These are phyloP conservation scores for Dryocosmus kuriphilus DNA, from an alignment of 2,888 invertebrate species.

Conservation along the genomic window DNA sequence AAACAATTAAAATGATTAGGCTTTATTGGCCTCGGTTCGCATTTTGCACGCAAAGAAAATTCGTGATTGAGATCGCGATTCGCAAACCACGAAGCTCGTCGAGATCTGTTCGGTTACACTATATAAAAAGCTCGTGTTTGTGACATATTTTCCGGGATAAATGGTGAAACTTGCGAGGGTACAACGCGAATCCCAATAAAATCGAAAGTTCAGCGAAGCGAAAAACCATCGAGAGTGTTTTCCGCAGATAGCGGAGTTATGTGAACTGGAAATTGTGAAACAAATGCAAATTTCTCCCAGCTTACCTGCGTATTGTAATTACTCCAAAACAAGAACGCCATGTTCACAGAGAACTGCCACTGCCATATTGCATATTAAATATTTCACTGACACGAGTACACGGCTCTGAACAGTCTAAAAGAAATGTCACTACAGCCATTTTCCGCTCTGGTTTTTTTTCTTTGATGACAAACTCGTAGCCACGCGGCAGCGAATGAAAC, in stretches of 20 bases:
- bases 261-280: background rate
- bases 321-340: constrained; percentile 39
- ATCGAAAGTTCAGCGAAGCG: constrained; percentile 12
- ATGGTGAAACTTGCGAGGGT: constrained; percentile 11
- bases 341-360: constrained; percentile 34
- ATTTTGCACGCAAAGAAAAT: constrained; percentile 11
- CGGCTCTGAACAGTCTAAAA: constrained; percentile 25
- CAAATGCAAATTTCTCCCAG: background rate
- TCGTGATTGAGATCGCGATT: background rate
- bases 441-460: constrained; percentile 32
- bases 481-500: constrained; percentile 19
- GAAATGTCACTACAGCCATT: constrained; percentile 40
- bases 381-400: constrained; percentile 36
- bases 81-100: background rate
- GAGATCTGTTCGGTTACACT: background rate
- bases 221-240: constrained; percentile 11
- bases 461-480: background rate
- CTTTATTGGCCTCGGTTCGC: background rate
- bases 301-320: constrained; percentile 36
- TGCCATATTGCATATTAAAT: constrained; percentile 41
- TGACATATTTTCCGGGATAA: constrained; percentile 34
- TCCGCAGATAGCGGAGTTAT: background rate
- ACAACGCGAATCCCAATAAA: constrained; percentile 18
- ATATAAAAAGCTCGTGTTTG: background rate
- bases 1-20: constrained; percentile 37